These are phyloP conservation scores for Belonocnema kinseyi DNA, from an alignment of 1,140 invertebrate genomes.

Conservation along the genomic window DNA sequence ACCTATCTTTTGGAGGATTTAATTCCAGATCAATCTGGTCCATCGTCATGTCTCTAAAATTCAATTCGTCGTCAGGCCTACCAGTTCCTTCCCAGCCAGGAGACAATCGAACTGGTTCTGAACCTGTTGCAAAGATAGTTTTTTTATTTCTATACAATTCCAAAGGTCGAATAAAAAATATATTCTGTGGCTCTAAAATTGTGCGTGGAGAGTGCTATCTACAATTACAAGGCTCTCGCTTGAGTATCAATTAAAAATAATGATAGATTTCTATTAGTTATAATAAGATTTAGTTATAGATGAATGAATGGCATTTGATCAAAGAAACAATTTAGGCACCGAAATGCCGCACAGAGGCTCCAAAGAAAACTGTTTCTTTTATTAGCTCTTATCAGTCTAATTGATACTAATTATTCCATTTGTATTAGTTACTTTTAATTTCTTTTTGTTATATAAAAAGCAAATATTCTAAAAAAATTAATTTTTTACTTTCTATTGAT, in stretches of 20 bases:
- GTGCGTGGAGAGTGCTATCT: conserved; percentile 1
- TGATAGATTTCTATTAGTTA: conserved; percentile 45
- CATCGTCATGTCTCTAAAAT: conserved; percentile 88
- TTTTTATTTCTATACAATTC: background rate
- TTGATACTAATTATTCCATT: background rate
- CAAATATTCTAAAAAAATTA: background rate
- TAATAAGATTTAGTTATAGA: conserved; percentile 32
- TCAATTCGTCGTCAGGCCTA: conserved; percentile 88
- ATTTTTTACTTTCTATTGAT: too few relatives aligned
- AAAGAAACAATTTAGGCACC: background rate
- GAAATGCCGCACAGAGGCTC: background rate
- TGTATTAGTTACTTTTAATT: background rate
- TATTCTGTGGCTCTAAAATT: background rate
- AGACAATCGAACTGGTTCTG: conserved; percentile 87
- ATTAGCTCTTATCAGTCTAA: background rate
- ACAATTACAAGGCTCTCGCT: background rate
- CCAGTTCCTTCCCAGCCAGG: conserved; percentile 91
- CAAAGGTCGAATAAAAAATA: background rate
- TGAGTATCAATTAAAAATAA: conserved; percentile 35
- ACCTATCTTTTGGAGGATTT: conserved; percentile 86
- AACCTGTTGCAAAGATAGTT: conserved; percentile 44
- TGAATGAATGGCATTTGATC: conserved; percentile 30
- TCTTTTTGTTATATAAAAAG: background rate
- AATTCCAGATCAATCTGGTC: conserved; percentile 82
- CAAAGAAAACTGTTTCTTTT: background rate